Base-by-base conservation (phyloP, 2,797 vertebrate genomes). In the Enteromius mattozi region DNA sequence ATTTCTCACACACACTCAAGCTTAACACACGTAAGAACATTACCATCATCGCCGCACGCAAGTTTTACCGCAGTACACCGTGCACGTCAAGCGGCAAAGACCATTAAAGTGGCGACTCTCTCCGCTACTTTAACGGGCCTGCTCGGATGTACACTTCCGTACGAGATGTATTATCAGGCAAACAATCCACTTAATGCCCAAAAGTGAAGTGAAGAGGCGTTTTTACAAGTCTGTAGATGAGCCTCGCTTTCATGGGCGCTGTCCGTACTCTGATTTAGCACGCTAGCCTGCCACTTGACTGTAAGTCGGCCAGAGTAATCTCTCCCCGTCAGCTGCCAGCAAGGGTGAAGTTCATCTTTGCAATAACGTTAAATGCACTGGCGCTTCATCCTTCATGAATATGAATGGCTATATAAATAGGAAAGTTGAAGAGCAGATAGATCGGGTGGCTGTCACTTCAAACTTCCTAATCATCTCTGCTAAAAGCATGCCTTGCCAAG, bases 321-420 rank as follows among this genome's bases (percentile, higher is more conserved):
- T 90, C 93, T 94, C 93, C 93, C 92, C 93, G 93, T 95, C 94
- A 94, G 89, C 92, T 92, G 91, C 93, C 92, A 91, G 88, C 85
- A 82, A 80, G 87, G 87, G 69, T 89, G 91, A 92, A 91, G 92
- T 93, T 93, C 93, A 87, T 86, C 91, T 93, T 92, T 93, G 93
- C 94, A 94, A 94, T 95, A 94, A 94, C 88, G 85, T 94, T 94
- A 94, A 95, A 95, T 93, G 93, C 93, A 93, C 92, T 81, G 86
- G 91, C 89, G 92, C 94, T 94, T 91, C 92, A 84, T 93, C 89
- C 91, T 92, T 95, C 93, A 94, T 95, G 94, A 93, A 95, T 94
- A 94, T 95, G 94, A 95, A 95, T 93, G 92, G 91, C 92, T 90
- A 91, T 94, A 95, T 94, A 94, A 95, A 94, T 94, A 94, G 93